These are phyloP conservation scores for Heteractis magnifica DNA, from an alignment of 92 coral and sea anemone species.

Conservation along the genomic window DNA sequence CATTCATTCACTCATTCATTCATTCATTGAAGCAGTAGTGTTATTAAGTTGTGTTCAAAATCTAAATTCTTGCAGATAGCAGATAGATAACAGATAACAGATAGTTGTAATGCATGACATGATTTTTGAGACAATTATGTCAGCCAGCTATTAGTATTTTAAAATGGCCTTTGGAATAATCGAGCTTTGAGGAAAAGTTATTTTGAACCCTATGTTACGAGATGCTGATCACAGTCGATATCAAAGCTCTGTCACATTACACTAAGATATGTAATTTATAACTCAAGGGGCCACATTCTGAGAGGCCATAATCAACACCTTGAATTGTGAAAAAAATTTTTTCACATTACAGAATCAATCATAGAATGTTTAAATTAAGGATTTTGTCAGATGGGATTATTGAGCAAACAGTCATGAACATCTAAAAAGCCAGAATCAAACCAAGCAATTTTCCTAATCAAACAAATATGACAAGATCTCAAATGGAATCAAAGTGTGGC, in stretches of 20 bases:
- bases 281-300: not conserved
- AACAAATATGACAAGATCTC: slow-evolving; percentile 1
- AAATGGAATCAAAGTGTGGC: slow-evolving; percentile 11
- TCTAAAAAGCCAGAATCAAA: not conserved
- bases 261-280: not conserved
- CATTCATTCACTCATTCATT: too few relatives aligned
- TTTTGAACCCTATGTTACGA: too few relatives aligned
- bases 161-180: too few relatives aligned
- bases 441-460: not conserved
- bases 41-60: too few relatives aligned
- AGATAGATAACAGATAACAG: too few relatives aligned
- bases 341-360: not conserved
- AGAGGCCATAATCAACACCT: not conserved
- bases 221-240: too few relatives aligned
- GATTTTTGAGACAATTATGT: too few relatives aligned
- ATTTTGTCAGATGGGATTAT: not conserved
- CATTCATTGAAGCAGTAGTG: too few relatives aligned
- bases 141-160: too few relatives aligned
- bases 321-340: not conserved
- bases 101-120: too few relatives aligned
- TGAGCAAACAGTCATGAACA: not conserved
- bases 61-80: too few relatives aligned
- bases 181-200: too few relatives aligned
- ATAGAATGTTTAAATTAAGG: not conserved
- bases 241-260: not conserved